Base-by-base conservation (phyloP, 2,797 vertebrate species). In the Ataeniobius toweri region DNA sequence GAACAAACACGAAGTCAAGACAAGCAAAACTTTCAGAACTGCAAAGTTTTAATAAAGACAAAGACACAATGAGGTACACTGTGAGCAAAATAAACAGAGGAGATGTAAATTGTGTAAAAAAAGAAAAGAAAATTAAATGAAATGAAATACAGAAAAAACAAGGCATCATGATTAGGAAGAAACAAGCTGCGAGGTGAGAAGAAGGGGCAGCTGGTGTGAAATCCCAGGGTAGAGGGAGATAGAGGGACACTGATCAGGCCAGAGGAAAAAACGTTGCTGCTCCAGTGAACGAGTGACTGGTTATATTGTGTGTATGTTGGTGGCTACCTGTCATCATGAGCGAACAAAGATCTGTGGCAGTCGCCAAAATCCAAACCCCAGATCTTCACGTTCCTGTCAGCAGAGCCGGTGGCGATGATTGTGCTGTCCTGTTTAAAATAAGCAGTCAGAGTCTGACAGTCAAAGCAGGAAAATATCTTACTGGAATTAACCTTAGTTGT, bases 331-430 rank as follows among this genome's bases (percentile, higher is more conserved):
- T 99, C 98, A 1, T 99, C 97, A 0, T 99, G 98, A 55, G 97
- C 98, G 83, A 99, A 99, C 89, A 99, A 96, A 70, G 98, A 99
- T 61, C 96, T 96, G 88, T 99, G 98, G 84, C 98, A 99, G 90
- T 99, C 98, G 8, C 98, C 98, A 1, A 99, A 99, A 91, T 99
- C 98, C 93, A 99, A 86, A 70, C 98, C 98, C 98, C 98, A 99
- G 79, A 99, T 96, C 91, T 99, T 99, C 87, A 99, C 97, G 22
- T 98, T 99, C 69, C 98, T 95, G 91, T 99, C 98, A 3, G 98
- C 98, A 12, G 98, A 99, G 44, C 98, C 98, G 0, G 98, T 99
- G 5, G 96, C 97, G 74, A 99, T 98, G 0, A 99, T 88, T 0
- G 95, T 74, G 82, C 94, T 97, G 72, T 99, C 98, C 98, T 99